phyloP scores from a whole-genome alignment of 2,888 invertebrate genomes.

The Taenaris catops region DNA sequence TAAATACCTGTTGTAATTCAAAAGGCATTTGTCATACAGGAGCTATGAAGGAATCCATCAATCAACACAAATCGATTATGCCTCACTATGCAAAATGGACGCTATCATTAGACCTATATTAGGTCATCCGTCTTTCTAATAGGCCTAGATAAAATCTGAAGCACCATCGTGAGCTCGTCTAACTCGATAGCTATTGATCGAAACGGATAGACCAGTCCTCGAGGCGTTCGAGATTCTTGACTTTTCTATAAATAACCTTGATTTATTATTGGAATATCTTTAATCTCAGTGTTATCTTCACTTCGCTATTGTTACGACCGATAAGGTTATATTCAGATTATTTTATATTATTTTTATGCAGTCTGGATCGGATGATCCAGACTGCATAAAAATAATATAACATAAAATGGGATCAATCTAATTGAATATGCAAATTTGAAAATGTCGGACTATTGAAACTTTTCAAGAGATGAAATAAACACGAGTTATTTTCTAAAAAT shows the following conservation, averaged over 20 bases:
- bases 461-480: too few relatives aligned
- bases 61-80: slow-evolving; percentile 15
- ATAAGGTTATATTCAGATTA: too few relatives aligned
- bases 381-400: too few relatives aligned
- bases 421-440: too few relatives aligned
- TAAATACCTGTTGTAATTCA: neutral
- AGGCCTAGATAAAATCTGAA: slow-evolving; percentile 25
- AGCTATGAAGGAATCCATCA: too few relatives aligned
- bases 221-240: slow-evolving; percentile 15
- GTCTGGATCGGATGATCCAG: too few relatives aligned
- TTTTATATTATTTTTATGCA: too few relatives aligned
- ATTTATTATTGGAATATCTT: slow-evolving; percentile 15
- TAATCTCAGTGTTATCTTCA: slow-evolving; percentile 2
- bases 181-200: slow-evolving; percentile 22
- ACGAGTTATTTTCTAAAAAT: too few relatives aligned
- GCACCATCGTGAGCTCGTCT: slow-evolving; percentile 19
- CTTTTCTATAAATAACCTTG: slow-evolving; percentile 23
- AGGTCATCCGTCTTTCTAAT: slow-evolving; percentile 25
- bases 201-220: slow-evolving; percentile 19
- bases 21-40: neutral
- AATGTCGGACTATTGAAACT: too few relatives aligned
- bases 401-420: too few relatives aligned
- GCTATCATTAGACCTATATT: slow-evolving; percentile 21
- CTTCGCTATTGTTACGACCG: slow-evolving; percentile 1
- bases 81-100: slow-evolving; percentile 15